A percentile compares a stretch with the other conserved stretches of the same genome.
Evolutionary conservation across 2,797 vertebrate genomes (phyloP).

Genomic region (Macropus fuliginosus): DNA sequence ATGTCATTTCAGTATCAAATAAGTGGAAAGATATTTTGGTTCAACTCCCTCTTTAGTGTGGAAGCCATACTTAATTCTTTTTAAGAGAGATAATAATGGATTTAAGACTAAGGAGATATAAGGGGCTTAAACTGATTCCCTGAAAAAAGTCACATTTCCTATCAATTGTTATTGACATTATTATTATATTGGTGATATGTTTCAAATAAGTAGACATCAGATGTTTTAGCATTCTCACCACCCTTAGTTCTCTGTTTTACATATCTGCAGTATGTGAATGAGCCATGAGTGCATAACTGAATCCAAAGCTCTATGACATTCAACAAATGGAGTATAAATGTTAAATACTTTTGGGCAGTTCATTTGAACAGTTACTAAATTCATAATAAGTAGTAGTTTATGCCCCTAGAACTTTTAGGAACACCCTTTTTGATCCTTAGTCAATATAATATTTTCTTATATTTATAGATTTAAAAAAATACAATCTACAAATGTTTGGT

Average conservation of each 20-base stretch:
- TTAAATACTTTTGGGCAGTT: background rate
- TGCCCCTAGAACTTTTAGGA: background rate
- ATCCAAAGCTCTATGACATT: background rate
- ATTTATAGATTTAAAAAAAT: background rate
- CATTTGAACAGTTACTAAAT: background rate
- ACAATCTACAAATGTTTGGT: background rate
- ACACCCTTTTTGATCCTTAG: background rate
- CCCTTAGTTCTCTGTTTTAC: background rate
- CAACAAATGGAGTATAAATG: background rate
- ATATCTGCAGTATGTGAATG: background rate
- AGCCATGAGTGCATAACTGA: background rate
- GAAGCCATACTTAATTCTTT: background rate
- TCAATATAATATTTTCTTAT: background rate
- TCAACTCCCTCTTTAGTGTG: background rate
- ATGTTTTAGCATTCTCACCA: background rate
- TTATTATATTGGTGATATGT: background rate
- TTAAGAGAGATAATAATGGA: background rate
- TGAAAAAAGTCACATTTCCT: background rate
- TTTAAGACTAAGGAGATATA: background rate
- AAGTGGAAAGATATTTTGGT: background rate
- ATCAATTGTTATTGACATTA: background rate
- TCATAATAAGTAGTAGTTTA: background rate
- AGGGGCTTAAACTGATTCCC: background rate
- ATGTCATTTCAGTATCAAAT: background rate
- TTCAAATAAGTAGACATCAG: background rate